A percentile compares a stretch with the other conserved stretches of the same genome.
phyloP scores from a whole-genome alignment of 1,140 invertebrate species.

The Drosophila ironensis region DNA sequence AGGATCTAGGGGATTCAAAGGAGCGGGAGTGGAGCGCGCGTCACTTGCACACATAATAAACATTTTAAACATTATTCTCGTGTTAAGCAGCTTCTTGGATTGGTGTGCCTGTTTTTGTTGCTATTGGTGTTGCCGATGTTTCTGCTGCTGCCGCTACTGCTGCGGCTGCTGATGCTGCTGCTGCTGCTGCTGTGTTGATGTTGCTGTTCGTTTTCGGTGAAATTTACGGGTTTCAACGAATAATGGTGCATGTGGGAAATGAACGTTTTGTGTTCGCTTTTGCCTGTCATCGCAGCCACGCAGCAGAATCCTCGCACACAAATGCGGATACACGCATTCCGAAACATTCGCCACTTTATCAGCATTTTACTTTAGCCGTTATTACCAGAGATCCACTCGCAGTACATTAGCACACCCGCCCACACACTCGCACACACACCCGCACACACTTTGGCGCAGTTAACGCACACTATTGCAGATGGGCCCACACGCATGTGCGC shows the following conservation, averaged over 20 bases:
- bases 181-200: conserved; percentile 8
- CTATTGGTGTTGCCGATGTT: conserved; percentile 18
- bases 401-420: conserved; percentile 57
- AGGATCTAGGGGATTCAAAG: neutral
- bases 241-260: conserved; percentile 79
- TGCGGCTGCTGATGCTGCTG: neutral
- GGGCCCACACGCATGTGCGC: conserved; percentile 46
- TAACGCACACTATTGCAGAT: conserved; percentile 11
- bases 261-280: conserved; percentile 79
- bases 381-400: conserved; percentile 62
- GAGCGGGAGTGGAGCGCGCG: conserved; percentile 35
- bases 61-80: conserved; percentile 80
- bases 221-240: conserved; percentile 79
- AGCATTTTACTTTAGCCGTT: conserved; percentile 77
- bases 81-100: conserved; percentile 75
- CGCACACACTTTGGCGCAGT: neutral
- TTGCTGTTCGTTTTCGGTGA: conserved; percentile 64
- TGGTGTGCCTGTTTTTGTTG: conserved; percentile 25
- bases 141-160: conserved; percentile 11
- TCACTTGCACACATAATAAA: conserved; percentile 80
- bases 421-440: conserved; percentile 4
- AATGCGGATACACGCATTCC: conserved; percentile 38
- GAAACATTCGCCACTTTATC: conserved; percentile 76
- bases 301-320: conserved; percentile 47
- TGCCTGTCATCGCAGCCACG: conserved; percentile 73